Conservation (phyloP, 2,797 vertebrate species). For the Phoebastria nigripes region DNA sequence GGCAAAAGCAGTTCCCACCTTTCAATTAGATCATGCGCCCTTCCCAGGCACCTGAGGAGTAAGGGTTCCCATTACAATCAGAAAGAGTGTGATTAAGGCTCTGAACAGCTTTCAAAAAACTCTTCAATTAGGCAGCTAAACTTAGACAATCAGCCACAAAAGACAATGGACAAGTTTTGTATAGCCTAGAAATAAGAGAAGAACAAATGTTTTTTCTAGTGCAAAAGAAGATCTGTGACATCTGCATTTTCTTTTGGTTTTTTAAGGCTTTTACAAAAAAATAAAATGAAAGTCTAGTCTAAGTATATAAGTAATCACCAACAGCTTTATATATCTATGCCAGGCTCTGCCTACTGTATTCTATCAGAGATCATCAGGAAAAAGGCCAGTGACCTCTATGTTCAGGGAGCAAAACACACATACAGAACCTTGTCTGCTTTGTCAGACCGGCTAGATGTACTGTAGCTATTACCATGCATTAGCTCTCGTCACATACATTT, state of each 20-base stretch:
- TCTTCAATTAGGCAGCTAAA: background rate
- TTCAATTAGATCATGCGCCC: background rate
- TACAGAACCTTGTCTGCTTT: background rate
- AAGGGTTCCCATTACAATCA: background rate
- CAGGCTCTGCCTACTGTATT: background rate
- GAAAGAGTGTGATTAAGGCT: background rate
- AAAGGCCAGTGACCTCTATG: background rate
- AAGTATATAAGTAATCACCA: background rate
- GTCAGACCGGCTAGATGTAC: background rate
- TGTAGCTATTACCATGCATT: background rate
- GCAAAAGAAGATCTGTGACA: background rate
- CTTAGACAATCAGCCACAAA: background rate
- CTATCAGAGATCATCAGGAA: background rate
- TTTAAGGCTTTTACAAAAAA: background rate
- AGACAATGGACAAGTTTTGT: background rate
- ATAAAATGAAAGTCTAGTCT: no score
- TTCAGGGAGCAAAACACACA: background rate
- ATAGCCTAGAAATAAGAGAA: background rate
- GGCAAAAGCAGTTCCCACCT: background rate
- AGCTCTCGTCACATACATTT: background rate
- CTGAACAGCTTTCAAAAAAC: background rate
- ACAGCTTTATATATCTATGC: background rate
- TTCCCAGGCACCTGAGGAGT: background rate
- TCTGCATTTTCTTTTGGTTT: background rate
- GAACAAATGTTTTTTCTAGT: background rate